Evolutionary conservation across 2,888 invertebrate species (phyloP), one percentile per base, ranked within the genome.

Genomic region (Stegophylla sp.): DNA sequence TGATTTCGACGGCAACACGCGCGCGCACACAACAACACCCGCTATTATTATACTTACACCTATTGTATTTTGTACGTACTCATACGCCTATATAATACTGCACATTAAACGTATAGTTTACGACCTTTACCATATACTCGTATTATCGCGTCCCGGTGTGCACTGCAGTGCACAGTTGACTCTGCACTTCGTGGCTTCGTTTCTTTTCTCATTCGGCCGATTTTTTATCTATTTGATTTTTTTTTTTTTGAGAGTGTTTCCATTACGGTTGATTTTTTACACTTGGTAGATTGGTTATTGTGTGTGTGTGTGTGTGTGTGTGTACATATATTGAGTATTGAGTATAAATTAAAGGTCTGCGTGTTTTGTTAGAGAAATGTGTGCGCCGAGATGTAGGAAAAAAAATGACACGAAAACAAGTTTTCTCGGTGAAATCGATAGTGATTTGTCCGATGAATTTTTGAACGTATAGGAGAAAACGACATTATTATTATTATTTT

Each of bases 361-460:
- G 17, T 17, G 51, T 45, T 45, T 73, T 63, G 63, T 63, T 17
- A 61, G 63, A 63, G 48, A 63, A 28, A 48, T 45, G 23, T 45
- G 23, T 26, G 63, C 34, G 7, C 7, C 3, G 34, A 64, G 48
- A 34, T 51, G 23, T 56, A 51, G 0, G 41, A 51, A 59, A 45
- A 66, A 76, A 77, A 77, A 69, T 48, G 12, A 45, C 26, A 69
- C 45, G 28, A 59, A 77, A 77, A 77, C 77, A 26, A 77, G 77
- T 77, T 75, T 34, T 34, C 17, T 10, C 10, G 28, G 69, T 77
- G 77, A 77, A 77, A 77, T 77, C 67, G 77, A 77, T 77, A 77
- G 77, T 69, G 69, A 77, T 77, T 59, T 66, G 66, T 56, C 56
- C 66, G 20, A 56, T 51, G 53, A 43, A 76, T 66, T 53, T 12